Percentiles rank a stretch among this genome's conserved stretches.
These are phyloP conservation scores for Thymelicus sylvestris DNA, from an alignment of 2,888 invertebrate species.

Conservation along the genomic window DNA sequence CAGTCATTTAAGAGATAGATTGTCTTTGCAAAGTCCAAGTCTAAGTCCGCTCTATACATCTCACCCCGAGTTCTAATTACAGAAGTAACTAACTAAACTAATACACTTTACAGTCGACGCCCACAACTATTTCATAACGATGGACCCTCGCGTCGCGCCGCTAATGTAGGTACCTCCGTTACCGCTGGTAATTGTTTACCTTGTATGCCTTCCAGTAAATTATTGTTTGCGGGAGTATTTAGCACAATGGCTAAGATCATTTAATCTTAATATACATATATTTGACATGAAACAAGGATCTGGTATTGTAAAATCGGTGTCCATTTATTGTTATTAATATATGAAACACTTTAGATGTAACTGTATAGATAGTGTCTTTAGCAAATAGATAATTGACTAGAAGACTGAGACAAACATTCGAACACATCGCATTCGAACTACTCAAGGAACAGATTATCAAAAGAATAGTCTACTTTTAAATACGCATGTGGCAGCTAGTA, in stretches of 20 bases:
- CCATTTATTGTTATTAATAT: too few species aligned
- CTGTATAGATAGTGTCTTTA: too few species aligned
- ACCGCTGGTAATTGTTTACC: constrained; percentile 24
- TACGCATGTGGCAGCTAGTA: too few species aligned
- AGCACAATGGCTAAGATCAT: background rate
- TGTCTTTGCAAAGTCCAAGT: too few species aligned
- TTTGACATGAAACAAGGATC: background rate
- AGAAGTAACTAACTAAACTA: background rate
- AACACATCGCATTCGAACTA: too few species aligned
- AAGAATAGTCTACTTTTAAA: too few species aligned
- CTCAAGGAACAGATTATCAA: too few species aligned
- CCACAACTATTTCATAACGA: constrained; percentile 43
- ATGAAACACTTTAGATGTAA: too few species aligned
- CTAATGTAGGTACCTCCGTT: constrained; percentile 32
- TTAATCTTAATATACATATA: constrained; percentile 2
- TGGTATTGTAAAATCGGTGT: background rate
- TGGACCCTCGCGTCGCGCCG: constrained; percentile 40
- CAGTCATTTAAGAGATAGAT: too few species aligned
- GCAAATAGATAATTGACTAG: too few species aligned
- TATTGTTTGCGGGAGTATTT: constrained; percentile 6
- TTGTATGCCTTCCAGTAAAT: background rate
- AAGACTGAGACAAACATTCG: too few species aligned
- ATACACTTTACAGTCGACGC: constrained; percentile 11
- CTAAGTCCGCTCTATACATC: too few species aligned
- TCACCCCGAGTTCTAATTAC: background rate